These are phyloP conservation scores for Bombus sylvicola DNA, from an alignment of 1,140 invertebrate genomes.

Conservation along the genomic window DNA sequence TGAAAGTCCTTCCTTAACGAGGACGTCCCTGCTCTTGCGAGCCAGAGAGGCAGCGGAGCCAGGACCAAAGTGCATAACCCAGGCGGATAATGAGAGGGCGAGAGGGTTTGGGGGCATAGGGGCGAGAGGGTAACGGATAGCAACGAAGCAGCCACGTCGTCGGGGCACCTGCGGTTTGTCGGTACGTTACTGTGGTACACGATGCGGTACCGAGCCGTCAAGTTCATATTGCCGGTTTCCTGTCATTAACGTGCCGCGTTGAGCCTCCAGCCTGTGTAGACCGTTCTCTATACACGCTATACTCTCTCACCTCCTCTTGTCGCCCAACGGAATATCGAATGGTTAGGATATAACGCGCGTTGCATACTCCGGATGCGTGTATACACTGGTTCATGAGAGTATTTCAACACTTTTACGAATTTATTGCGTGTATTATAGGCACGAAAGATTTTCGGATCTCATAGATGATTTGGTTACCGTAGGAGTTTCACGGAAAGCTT, in stretches of 20 bases:
- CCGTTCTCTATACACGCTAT: background rate
- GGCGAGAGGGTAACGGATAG: conserved; percentile 33
- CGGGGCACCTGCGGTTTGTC: conserved; percentile 70
- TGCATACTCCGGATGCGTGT: background rate
- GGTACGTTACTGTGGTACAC: conserved; percentile 74
- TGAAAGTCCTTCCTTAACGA: conserved; percentile 33
- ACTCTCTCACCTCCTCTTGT: background rate
- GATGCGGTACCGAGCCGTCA: conserved; percentile 80
- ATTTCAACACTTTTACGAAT: background rate
- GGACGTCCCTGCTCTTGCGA: background rate
- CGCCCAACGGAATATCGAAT: conserved; percentile 16
- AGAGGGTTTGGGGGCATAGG: background rate
- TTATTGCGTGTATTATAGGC: no score
- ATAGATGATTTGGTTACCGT: no score
- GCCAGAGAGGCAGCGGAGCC: background rate
- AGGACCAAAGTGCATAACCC: background rate
- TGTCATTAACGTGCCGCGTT: conserved; percentile 81
- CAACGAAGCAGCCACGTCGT: conserved; percentile 35
- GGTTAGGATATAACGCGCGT: background rate
- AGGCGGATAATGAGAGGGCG: conserved; percentile 38
- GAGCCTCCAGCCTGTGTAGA: conserved; percentile 56
- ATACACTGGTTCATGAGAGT: background rate
- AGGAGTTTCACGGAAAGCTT: no score
- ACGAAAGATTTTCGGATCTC: no score
- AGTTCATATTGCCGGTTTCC: conserved; percentile 83